Percentiles rank a stretch among this genome's conserved stretches.
Evolutionary conservation across 1,140 invertebrate species (phyloP).

Genomic region (Drosophila burlai): DNA sequence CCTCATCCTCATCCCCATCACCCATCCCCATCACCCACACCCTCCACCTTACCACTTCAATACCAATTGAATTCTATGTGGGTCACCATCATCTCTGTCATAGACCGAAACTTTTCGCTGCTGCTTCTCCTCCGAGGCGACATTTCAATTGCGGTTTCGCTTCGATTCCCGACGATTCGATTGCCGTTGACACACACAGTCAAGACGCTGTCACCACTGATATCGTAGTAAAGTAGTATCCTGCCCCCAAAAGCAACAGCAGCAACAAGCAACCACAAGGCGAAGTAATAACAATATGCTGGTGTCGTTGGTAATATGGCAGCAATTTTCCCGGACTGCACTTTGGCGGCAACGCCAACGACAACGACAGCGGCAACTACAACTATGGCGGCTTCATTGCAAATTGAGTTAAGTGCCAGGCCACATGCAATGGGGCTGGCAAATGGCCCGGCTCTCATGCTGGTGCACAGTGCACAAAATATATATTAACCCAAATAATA

Average conservation of each 20-base stretch:
- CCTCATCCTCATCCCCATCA: too few species aligned
- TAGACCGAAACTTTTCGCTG: conserved; percentile 53
- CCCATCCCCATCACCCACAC: neutral
- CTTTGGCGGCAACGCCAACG: conserved; percentile 44
- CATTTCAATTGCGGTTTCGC: conserved; percentile 76
- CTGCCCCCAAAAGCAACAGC: conserved; percentile 27
- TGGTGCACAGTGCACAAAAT: conserved; percentile 19
- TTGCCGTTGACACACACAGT: conserved; percentile 71
- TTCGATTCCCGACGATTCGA: conserved; percentile 54
- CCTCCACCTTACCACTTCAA: conserved; percentile 21
- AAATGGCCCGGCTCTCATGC: conserved; percentile 46
- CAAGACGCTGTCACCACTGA: conserved; percentile 61
- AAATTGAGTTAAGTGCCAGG: conserved; percentile 80
- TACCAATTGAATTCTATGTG: conserved; percentile 67
- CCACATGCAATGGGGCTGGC: conserved; percentile 66
- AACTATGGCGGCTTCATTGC: conserved; percentile 56
- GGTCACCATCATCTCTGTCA: conserved; percentile 47
- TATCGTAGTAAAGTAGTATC: conserved; percentile 33
- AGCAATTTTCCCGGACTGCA: conserved; percentile 76
- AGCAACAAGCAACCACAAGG: conserved; percentile 45
- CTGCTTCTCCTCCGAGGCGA: conserved; percentile 40
- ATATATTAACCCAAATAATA: conserved; percentile 13
- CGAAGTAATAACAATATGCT: conserved; percentile 73
- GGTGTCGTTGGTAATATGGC: conserved; percentile 77
- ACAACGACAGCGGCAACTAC: conserved; percentile 28